Evolutionary conservation across 1,140 invertebrate species (phyloP).

Genomic region (Lordiphosa collinella): DNA sequence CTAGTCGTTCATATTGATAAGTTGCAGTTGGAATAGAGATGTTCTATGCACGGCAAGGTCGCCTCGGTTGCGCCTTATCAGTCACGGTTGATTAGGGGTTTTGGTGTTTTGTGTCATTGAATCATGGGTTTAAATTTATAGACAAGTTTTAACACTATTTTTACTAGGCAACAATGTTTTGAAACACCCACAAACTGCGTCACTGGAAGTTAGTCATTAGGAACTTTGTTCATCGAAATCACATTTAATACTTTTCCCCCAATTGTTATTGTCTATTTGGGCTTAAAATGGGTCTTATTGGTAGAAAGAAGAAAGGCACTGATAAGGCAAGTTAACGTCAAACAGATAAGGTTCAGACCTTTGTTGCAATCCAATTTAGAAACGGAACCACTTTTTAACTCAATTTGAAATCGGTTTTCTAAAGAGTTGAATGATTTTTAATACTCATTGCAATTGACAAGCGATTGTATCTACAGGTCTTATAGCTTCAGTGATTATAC

Average conservation of each 20-base stretch:
- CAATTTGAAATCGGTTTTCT: no score
- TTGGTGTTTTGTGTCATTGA: conserved; percentile 16
- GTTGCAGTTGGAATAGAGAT: neutral
- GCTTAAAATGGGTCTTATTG: no score
- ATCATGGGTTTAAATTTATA: conserved; percentile 36
- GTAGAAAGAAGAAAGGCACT: neutral
- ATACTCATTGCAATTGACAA: no score
- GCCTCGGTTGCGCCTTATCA: conserved; percentile 36
- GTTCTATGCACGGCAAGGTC: conserved; percentile 41
- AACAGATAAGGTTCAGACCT: neutral
- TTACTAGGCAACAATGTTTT: neutral
- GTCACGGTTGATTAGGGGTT: conserved; percentile 41
- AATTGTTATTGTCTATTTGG: neutral
- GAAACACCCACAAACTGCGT: neutral
- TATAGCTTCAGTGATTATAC: no score
- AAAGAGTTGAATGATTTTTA: no score
- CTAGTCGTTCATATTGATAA: conserved; percentile 20
- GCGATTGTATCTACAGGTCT: no score
- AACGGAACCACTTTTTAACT: no score
- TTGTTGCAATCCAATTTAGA: no score
- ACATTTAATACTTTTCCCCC: neutral
- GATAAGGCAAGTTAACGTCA: neutral
- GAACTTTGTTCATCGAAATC: neutral
- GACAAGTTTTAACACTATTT: neutral
- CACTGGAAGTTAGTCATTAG: neutral